These are phyloP conservation scores for Mactra quadrangularis DNA, from an alignment of 1,140 invertebrate species.

Conservation along the genomic window DNA sequence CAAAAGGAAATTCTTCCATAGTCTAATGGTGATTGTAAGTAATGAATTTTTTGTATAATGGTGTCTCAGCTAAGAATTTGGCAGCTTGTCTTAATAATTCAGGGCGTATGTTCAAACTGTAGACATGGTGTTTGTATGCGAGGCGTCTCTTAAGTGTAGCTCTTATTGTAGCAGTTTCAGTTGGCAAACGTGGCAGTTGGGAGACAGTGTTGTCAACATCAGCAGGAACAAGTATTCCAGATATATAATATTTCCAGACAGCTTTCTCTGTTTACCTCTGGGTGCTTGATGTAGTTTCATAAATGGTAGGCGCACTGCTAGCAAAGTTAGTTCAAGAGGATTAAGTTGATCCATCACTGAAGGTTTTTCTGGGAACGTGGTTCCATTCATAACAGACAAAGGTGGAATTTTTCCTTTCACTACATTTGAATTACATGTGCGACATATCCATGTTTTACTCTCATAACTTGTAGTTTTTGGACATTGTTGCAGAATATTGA, in stretches of 20 bases:
- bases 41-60: constrained; percentile 51
- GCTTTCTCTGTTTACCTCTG: constrained; percentile 43
- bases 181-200: constrained; percentile 34
- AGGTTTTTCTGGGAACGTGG: no score
- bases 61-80: constrained; percentile 17
- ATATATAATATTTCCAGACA: constrained; percentile 60
- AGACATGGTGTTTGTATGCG: no score
- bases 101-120: no score
- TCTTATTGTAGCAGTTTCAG: constrained; percentile 55
- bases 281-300: no score
- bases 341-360: constrained; percentile 40
- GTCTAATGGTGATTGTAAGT: constrained; percentile 9
- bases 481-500: constrained; percentile 4
- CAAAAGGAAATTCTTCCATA: no score
- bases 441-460: constrained; percentile 40
- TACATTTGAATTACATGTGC: constrained; percentile 37
- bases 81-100: constrained; percentile 37
- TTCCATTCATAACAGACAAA: constrained; percentile 41
- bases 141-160: constrained; percentile 48
- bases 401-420: constrained; percentile 54
- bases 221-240: constrained; percentile 36
- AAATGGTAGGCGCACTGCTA: constrained; percentile 45
- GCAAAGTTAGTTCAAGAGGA: constrained; percentile 39
- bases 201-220: no score
- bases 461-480: constrained; percentile 16